A percentile compares a stretch with the other conserved stretches of the same genome.
These are phyloP conservation scores for Druceiella hillmani DNA, from an alignment of 2,888 invertebrate species.

Conservation along the genomic window DNA sequence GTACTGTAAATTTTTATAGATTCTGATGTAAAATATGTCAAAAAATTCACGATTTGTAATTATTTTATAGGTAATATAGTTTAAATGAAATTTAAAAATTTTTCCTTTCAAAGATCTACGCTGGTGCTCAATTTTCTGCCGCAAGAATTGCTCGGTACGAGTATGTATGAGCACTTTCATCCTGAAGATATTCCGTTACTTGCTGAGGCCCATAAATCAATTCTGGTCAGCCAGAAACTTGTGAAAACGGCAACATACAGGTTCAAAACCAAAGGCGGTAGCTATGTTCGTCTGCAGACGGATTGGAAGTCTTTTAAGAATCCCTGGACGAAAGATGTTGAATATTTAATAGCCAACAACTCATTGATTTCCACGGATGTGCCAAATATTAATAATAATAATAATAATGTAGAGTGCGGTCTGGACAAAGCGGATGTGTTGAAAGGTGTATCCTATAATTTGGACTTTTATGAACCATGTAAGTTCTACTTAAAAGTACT, in stretches of 20 bases:
- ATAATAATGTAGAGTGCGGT: no score
- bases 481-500: no score
- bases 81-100: no score
- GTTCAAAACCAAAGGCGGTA: slow-evolving; percentile 75
- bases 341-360: slow-evolving; percentile 85
- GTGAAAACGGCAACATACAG: slow-evolving; percentile 68
- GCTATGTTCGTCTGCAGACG: slow-evolving; percentile 68
- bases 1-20: no score
- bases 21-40: neutral
- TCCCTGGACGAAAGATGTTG: slow-evolving; percentile 94
- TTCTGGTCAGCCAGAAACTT: slow-evolving; percentile 58
- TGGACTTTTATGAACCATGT: no score
- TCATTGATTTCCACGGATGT: no score
- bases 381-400: no score
- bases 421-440: no score
- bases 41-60: neutral
- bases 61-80: neutral
- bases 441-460: no score
- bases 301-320: slow-evolving; percentile 87
- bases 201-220: slow-evolving; percentile 78
- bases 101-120: slow-evolving; percentile 63
- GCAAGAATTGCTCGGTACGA: slow-evolving; percentile 87
- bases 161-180: slow-evolving; percentile 89
- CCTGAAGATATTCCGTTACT: slow-evolving; percentile 73
- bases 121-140: slow-evolving; percentile 85